phyloP scores from a whole-genome alignment of 2,797 vertebrate genomes.

The Denticeps clupeoides region DNA sequence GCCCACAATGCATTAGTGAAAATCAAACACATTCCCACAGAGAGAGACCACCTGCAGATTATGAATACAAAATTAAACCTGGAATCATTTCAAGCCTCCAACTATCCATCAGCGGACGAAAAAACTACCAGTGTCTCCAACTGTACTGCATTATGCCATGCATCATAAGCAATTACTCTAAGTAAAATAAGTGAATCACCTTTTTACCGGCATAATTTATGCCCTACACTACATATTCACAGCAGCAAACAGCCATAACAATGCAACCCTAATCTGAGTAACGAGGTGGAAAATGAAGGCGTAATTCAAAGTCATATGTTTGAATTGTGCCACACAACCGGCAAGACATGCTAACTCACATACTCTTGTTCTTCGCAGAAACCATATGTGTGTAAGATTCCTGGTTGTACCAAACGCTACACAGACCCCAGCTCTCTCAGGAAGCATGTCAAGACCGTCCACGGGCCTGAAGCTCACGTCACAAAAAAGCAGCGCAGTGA shows the following conservation, averaged over 20 bases:
- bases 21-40: slow-evolving; percentile 31
- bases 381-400: slow-evolving; percentile 91
- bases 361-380: slow-evolving; percentile 79
- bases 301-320: slow-evolving; percentile 29
- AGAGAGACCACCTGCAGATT: slow-evolving; percentile 43
- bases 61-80: slow-evolving; percentile 30
- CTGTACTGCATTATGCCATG: slow-evolving; percentile 20
- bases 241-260: background rate
- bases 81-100: slow-evolving; percentile 24
- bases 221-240: slow-evolving; percentile 20
- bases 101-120: slow-evolving; percentile 29
- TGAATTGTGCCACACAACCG: background rate
- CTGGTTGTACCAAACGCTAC: slow-evolving; percentile 77
- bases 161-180: slow-evolving; percentile 15
- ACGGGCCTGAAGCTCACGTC: slow-evolving; percentile 87
- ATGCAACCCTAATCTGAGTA: slow-evolving; percentile 23
- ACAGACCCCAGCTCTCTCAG: slow-evolving; percentile 78
- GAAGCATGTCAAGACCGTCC: slow-evolving; percentile 94
- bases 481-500: slow-evolving; percentile 85
- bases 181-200: slow-evolving; percentile 9
- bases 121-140: background rate
- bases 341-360: background rate
- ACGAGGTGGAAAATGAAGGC: slow-evolving; percentile 20
- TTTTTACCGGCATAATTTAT: slow-evolving; percentile 14
- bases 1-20: slow-evolving; percentile 44